Base-by-base conservation (phyloP, 2,113 vertebrate species). In the Danionella cerebrum region DNA sequence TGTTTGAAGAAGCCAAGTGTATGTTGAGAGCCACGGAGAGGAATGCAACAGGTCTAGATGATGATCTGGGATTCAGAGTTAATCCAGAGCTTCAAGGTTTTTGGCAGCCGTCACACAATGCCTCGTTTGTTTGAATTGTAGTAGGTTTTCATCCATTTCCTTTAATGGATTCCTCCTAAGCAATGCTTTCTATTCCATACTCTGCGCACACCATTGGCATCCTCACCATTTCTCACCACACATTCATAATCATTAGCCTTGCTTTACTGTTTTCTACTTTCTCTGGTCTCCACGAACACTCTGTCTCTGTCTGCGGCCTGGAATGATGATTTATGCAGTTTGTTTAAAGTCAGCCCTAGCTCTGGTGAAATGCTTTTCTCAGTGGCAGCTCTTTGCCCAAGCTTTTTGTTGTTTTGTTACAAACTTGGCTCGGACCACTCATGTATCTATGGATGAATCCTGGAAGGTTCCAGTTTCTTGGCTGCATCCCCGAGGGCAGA, bases 211-310 rank as follows among this genome's bases (percentile, higher is more conserved):
- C 47, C 60, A 63, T 19, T 22, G 42, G 27, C 27, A 63, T 29
- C 14, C 18, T 19, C 39, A 44, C 14, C 11, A 31, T 5, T 2
- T 1, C 19, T 16, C 44, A 48, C 59, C 39, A 48, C 44, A 47
- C 64, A 69, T 76, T 69, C 71, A 58, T 53, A 69, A 53, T 67
- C 53, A 65, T 76, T 72, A 76, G 74, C 73, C 67, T 67, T 51
- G 66, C 60, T 54, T 41, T 67, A 67, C 48, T 70, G 65, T 73
- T 48, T 60, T 65, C 44, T 53, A 31, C 47, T 65, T 69, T 47
- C 12, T 39, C 39, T 60, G 53, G 45, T 31, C 27, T 47, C 8
- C 35, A 42, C 42, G 45, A 42, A 64, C 33, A 14, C 8, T 27
- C 63, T 24, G 42, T 57, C 42, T 55, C 16, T 13, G 55, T 65